These are phyloP conservation scores for Melopsittacus undulatus DNA, from an alignment of 2,797 vertebrate genomes.

Conservation along the genomic window DNA sequence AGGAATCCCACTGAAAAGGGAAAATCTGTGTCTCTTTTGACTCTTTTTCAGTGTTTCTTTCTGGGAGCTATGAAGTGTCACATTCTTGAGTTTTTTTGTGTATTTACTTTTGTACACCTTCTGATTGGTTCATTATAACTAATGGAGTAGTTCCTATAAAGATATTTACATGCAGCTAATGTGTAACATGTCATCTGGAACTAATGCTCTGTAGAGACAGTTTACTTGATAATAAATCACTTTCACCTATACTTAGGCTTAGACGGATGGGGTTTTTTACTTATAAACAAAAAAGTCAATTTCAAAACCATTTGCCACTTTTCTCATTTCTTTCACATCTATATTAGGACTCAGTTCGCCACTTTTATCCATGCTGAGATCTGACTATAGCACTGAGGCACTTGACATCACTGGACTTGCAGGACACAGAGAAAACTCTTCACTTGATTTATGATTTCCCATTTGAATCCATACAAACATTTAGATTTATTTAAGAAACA, in stretches of 20 bases:
- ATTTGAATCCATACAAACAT: not conserved
- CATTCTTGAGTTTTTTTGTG: not conserved
- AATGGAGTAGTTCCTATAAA: not conserved
- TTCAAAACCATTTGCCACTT: not conserved
- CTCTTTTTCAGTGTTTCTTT: not conserved
- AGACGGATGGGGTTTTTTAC: not conserved
- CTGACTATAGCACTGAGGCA: not conserved
- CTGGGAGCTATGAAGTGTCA: not conserved
- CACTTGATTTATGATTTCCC: not conserved
- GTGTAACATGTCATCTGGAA: not conserved
- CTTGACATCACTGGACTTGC: too few species aligned
- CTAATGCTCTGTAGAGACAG: not conserved
- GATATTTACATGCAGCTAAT: not conserved
- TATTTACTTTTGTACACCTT: not conserved
- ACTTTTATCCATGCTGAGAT: not conserved
- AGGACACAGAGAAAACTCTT: not conserved
- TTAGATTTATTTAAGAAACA: not conserved
- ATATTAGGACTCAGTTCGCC: not conserved
- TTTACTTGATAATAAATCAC: slow-evolving; percentile 11
- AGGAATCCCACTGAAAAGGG: not conserved
- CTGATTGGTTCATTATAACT: not conserved
- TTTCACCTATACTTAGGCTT: not conserved
- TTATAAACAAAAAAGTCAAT: not conserved
- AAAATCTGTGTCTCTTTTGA: not conserved
- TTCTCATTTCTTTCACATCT: not conserved